phyloP scores from a whole-genome alignment of 2,113 vertebrate genomes.

The Oreochromis niloticus region DNA sequence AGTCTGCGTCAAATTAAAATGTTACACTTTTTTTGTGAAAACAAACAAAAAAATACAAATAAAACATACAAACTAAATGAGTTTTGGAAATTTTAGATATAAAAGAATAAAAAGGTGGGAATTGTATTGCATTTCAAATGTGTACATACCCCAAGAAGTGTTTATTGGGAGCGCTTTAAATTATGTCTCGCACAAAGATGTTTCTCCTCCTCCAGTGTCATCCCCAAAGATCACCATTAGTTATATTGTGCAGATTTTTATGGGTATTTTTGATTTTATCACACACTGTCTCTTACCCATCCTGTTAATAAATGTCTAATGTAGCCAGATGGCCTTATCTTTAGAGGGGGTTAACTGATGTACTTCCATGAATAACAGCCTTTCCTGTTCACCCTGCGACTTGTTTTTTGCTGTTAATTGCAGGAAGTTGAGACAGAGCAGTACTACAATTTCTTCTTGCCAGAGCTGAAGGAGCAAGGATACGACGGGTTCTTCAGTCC shows the following conservation, averaged over 20 bases:
- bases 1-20: not conserved
- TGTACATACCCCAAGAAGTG: not conserved
- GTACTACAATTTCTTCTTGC: conserved; percentile 94
- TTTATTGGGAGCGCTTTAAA: not conserved
- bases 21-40: not conserved
- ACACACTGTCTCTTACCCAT: not conserved
- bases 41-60: not conserved
- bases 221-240: not conserved
- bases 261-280: not conserved
- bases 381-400: not conserved
- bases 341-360: not conserved
- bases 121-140: not conserved
- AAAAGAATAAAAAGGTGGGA: not conserved
- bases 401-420: not conserved
- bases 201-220: not conserved
- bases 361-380: not conserved
- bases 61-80: not conserved
- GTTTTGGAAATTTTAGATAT: not conserved
- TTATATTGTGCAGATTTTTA: not conserved
- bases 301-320: not conserved
- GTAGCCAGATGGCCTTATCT: not conserved
- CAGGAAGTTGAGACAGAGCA: conserved; percentile 98
- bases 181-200: not conserved
- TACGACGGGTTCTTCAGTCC: conserved; percentile 98
- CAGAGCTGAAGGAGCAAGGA: conserved; percentile 93